Evolutionary conservation across 2,888 invertebrate species (phyloP), one percentile per base, ranked within the genome.

Genomic region (Temnothorax unifasciatus): DNA sequence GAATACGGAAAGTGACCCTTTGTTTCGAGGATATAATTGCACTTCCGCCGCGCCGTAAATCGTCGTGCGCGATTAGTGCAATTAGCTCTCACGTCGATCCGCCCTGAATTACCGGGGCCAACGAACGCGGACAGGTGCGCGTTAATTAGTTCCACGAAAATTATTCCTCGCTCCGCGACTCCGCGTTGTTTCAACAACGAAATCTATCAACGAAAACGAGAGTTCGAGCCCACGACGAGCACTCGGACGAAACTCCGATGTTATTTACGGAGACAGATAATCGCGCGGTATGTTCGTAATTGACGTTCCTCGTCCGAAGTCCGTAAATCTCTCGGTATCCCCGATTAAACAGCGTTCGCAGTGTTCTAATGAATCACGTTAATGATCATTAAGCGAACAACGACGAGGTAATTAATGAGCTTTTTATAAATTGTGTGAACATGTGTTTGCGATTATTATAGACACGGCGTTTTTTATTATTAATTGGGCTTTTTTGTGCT

Each of bases 91-190:
- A 44, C 77, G 82, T 87, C 88, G 88, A 90, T 92, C 73, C 87
- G 87, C 88, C 89, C 88, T 83, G 86, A 69, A 90, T 91, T 90
- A 82, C 76, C 83, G 75, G 73, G 74, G 76, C 81, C 89, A 90
- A 90, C 50, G 77, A 89, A 87, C 89, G 25, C 82, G 71, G 76
- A 84, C 41, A 41, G 79, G 87, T 52, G 66, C 25, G 83, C 77
- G 89, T 92, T 92, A 92, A 92, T 92, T 91, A 88, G 87, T 89
- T 89, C 85, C 88, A 89, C 84, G 87, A 90, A 90, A 92, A 92
- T 90, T 90, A 83, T 86, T 69, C 73, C 25, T 63, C 63, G 63
- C n/a, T 5, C 15, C n/a, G 34, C 64, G 69, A 29, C 21, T 25
- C 52, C 83, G 38, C 81, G 38, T 18, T 79, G 29, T 15, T 63